These are phyloP conservation scores for Vannuccia rotundouncinata DNA, from an alignment of 2,888 invertebrate genomes.

Conservation along the genomic window DNA sequence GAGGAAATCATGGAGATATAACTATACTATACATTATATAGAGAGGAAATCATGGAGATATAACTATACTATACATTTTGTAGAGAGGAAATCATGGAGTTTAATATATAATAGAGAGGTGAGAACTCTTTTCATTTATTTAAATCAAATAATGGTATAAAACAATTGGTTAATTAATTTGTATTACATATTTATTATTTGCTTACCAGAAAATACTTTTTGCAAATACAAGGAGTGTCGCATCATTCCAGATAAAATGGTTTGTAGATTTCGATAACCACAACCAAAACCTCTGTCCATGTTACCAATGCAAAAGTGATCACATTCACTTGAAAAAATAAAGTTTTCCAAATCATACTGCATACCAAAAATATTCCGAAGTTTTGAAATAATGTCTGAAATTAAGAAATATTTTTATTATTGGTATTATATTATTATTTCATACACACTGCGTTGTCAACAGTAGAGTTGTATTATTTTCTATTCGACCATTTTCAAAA, in stretches of 20 bases:
- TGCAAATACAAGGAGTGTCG: conserved; percentile 67
- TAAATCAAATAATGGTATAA: too few species aligned
- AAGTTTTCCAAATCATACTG: not conserved
- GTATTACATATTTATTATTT: not conserved
- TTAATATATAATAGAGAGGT: too few species aligned
- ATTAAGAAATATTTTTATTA: not conserved
- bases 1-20: too few species aligned
- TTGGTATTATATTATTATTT: not conserved
- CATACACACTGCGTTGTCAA: not conserved
- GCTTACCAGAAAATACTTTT: conserved; percentile 55
- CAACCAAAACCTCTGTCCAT: conserved; percentile 81
- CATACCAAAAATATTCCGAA: not conserved
- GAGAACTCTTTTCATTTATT: too few species aligned
- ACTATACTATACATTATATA: too few species aligned
- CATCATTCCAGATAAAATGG: conserved; percentile 74
- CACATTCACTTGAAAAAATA: not conserved
- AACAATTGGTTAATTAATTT: too few species aligned
- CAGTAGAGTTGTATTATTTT: too few species aligned
- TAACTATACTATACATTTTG: too few species aligned
- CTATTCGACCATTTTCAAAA: too few species aligned
- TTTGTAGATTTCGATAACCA: conserved; percentile 82
- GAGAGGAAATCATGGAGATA: too few species aligned
- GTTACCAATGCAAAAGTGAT: not conserved
- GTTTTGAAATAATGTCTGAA: not conserved
- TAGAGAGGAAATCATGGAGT: too few species aligned